Evolutionary conservation across 2,797 vertebrate genomes (phyloP), one percentile per base, ranked within the genome.

Genomic region (Oreochromis grahami): DNA sequence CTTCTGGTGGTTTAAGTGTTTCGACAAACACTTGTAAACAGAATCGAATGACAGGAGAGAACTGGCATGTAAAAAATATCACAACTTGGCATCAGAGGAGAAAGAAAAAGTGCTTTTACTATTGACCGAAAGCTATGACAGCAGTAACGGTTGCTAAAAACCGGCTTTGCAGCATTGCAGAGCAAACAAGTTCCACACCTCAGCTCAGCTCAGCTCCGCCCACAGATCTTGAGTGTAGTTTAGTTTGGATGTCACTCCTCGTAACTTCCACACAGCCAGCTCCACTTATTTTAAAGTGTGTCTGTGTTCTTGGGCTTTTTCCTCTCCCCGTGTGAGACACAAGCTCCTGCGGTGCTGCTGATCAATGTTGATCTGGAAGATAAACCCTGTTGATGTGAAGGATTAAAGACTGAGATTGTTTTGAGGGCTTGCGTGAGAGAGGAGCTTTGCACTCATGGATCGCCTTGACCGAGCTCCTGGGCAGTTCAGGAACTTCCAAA

Each of bases 401-500:
- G 86, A 91, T 91, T 90, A 88, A 12, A 83, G 34, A 53, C 24
- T 5, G 19, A 80, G 68, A 38, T 63, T 76, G 53, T 48, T 13
- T 52, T 8, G 29, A 43, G 52, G 43, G 5, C 9, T 82, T 50
- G 41, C 55, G 41, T 84, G 32, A 72, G 29, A 63, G 60, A 60
- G 50, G 77, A 87, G 68, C 77, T 70, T 41, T 55, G 78, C 26
- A 56, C 83, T 86, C 80, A 95, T 94, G 91, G 94, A 93, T 87
- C 55, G 7, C 48, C 19, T 68, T 8, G 90, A 85, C 7, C 80
- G 65, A 81, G 87, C 74, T 6, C 41, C 51, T 5, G 92, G 89
- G 50, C 87, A 90, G 60, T 90, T 94, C 80, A 94, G 76, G 8
- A 55, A 95, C 88, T 98, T 98, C 86, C 94, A 76, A 76, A 96